phyloP scores from a whole-genome alignment of 2,888 invertebrate genomes.

The Phaonia tiefii region DNA sequence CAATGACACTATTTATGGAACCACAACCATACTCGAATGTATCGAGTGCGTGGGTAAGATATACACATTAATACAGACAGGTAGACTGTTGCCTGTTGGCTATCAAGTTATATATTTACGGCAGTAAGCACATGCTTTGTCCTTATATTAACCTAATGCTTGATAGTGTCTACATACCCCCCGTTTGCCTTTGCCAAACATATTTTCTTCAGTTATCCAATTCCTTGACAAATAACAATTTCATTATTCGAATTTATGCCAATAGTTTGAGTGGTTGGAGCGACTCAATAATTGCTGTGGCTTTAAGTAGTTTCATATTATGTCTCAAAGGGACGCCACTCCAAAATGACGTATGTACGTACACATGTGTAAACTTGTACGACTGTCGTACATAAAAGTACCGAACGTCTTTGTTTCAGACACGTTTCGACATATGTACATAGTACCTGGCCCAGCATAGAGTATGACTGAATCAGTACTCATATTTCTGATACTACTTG shows the following conservation, averaged over 20 bases:
- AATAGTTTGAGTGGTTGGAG: background rate
- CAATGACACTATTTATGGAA: background rate
- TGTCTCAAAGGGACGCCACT: slow-evolving; percentile 47
- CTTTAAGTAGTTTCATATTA: slow-evolving; percentile 47
- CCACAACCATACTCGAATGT: background rate
- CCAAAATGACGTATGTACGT: background rate
- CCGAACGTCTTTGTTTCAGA: slow-evolving; percentile 22
- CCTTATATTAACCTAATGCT: too few relatives aligned
- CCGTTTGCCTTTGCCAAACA: slow-evolving; percentile 2
- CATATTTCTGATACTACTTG: slow-evolving; percentile 8
- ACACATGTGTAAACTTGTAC: background rate
- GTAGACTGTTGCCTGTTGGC: background rate
- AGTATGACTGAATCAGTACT: background rate
- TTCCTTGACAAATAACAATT: slow-evolving; percentile 15
- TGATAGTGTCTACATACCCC: background rate
- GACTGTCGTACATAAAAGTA: too few relatives aligned
- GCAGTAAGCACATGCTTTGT: background rate
- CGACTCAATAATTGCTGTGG: slow-evolving; percentile 40
- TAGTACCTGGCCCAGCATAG: background rate
- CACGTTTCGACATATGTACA: background rate
- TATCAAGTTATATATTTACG: too few relatives aligned
- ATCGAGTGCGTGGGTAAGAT: background rate
- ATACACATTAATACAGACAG: background rate
- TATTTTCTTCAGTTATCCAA: slow-evolving; percentile 36
- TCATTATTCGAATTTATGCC: slow-evolving; percentile 40